Base-by-base conservation (phyloP, 2,797 vertebrate genomes). In the Gymnocypris eckloni region DNA sequence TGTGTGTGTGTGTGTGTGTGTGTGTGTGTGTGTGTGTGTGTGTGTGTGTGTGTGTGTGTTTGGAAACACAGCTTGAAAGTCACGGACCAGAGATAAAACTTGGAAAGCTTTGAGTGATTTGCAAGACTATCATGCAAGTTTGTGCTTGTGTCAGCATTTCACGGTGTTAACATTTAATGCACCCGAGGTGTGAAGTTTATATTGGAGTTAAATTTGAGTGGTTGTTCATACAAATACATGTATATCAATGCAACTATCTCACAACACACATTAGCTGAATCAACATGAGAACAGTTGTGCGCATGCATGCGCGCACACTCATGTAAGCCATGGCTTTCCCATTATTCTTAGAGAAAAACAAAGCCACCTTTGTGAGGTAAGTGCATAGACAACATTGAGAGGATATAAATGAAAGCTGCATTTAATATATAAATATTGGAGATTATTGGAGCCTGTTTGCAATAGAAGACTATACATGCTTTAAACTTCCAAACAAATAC, bases 131-230 rank as follows among this genome's bases (percentile, higher is more conserved):
- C 28, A 54, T 0, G 6, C 61, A 73, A 59, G 79, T 78, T 84
- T 86, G 73, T 56, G 54, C 71, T 80, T 85, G 82, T 73, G 75
- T 52, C 12, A 59, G 6, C 52, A 16, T 78, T 56, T 78, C 22
- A 78, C 2, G 2, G 5, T 9, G 2, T 25, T 41, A 78, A 59
- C 52, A 25, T 59, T 59, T 25, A 78, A 59, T 41, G 52, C 37
- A 59, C 6, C 37, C 22, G 22, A 41, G 54, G 25, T 67, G 78
- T 61, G 82, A 83, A 75, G 83, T 67, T 72, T 69, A 86, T n/a
- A 70, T 87, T 52, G 15, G 18, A 39, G 45, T 71, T 78, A 4
- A 41, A 52, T 83, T 9, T 84, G 61, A 54, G 39, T 41, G 25
- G 15, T 64, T 79, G 39, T 45, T 79, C 56, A 79, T 64, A 61